Conservation (phyloP, 2,797 vertebrate species). For the Xenentodon cancila region DNA sequence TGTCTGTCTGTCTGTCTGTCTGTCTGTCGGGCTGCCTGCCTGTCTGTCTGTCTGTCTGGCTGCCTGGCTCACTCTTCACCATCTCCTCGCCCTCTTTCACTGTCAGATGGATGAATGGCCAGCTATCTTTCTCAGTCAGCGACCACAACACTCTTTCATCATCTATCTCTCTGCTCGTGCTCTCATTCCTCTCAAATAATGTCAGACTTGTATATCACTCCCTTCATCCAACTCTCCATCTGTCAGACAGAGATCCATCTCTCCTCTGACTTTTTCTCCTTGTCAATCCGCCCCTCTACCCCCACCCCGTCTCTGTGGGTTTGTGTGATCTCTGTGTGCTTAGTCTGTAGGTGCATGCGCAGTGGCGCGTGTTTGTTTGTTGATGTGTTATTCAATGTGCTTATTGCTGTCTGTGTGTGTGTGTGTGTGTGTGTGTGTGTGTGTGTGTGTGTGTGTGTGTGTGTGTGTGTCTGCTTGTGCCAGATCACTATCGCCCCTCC, state of each 20-base stretch:
- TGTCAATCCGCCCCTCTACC: slow-evolving; percentile 34
- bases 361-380: slow-evolving; percentile 27
- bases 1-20: too few relatives aligned
- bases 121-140: slow-evolving; percentile 69
- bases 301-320: slow-evolving; percentile 7
- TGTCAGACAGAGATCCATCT: slow-evolving; percentile 60
- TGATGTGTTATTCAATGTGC: slow-evolving; percentile 27
- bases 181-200: slow-evolving; percentile 66
- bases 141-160: slow-evolving; percentile 66
- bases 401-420: slow-evolving; percentile 23
- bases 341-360: slow-evolving; percentile 18
- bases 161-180: slow-evolving; percentile 57
- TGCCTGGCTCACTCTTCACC: too few relatives aligned
- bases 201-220: slow-evolving; percentile 65
- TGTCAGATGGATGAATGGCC: slow-evolving; percentile 66
- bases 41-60: too few relatives aligned
- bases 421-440: too few relatives aligned
- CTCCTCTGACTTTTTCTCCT: slow-evolving; percentile 6
- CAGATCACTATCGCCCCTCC: slow-evolving; percentile 51
- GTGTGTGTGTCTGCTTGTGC: slow-evolving; percentile 37
- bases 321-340: slow-evolving; percentile 12
- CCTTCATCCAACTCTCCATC: slow-evolving; percentile 56
- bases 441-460: slow-evolving; percentile 1
- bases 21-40: too few relatives aligned
- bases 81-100: slow-evolving; percentile 28